phyloP scores from a whole-genome alignment of 2,113 vertebrate genomes.

The Sakesphorus luctuosus region DNA sequence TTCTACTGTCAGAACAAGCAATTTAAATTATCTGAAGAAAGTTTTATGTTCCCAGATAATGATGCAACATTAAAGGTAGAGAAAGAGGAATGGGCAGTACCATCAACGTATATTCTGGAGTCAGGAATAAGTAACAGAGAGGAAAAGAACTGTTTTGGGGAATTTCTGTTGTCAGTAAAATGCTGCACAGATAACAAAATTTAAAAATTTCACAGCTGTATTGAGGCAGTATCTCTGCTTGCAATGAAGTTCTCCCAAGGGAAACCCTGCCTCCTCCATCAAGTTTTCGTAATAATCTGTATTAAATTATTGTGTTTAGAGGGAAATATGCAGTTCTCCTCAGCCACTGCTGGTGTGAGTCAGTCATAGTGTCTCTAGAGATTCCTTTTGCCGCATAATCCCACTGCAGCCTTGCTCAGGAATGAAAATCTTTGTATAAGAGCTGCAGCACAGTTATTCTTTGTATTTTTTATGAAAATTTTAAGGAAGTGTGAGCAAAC shows the following conservation, averaged over 20 bases:
- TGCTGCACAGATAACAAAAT: not conserved
- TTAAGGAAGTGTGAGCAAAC: not conserved
- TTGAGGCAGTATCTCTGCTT: not conserved
- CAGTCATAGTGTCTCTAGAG: slow-evolving; percentile 10
- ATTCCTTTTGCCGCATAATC: slow-evolving; percentile 5
- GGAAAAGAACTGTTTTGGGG: not conserved
- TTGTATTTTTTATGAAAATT: not conserved
- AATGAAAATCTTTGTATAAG: not conserved
- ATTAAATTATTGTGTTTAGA: not conserved
- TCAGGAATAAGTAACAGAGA: not conserved
- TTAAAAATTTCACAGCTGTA: not conserved
- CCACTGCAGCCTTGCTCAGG: slow-evolving; percentile 20
- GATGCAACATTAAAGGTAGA: not conserved
- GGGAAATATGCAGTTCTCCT: not conserved
- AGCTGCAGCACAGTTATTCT: not conserved
- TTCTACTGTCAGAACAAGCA: not conserved
- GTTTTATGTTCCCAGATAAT: not conserved
- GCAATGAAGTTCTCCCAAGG: not conserved
- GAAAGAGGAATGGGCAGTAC: not conserved
- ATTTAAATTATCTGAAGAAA: not conserved
- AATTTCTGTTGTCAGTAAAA: not conserved
- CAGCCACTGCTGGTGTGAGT: not conserved
- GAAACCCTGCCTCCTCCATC: too few relatives aligned
- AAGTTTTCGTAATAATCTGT: not conserved
- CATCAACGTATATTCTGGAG: not conserved